Conservation (phyloP, 2,797 vertebrate species). For the Calcarius lapponicus region DNA sequence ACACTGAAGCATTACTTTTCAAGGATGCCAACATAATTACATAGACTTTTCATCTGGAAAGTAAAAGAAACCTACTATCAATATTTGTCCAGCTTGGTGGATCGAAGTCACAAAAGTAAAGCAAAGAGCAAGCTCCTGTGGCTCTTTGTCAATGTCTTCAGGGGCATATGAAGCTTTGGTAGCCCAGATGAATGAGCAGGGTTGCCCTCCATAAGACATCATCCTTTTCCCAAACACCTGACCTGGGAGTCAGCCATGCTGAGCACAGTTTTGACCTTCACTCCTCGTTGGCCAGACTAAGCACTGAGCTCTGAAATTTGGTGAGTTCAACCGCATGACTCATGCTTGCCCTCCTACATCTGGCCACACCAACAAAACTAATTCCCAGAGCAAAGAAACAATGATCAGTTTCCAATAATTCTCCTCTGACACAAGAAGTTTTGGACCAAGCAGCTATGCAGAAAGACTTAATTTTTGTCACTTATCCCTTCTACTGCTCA, state of each 20-base stretch:
- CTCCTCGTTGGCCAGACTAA: neutral
- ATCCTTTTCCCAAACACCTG: neutral
- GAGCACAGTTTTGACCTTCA: neutral
- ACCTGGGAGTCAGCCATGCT: neutral
- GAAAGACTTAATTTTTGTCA: neutral
- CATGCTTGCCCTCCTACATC: neutral
- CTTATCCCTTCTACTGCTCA: neutral
- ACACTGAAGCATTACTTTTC: neutral
- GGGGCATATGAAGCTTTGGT: neutral
- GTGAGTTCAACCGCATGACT: neutral
- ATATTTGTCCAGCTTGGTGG: neutral
- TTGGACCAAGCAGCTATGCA: neutral
- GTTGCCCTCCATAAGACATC: neutral
- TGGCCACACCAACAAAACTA: neutral
- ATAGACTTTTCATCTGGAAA: neutral
- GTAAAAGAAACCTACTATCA: neutral
- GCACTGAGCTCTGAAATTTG: accelerated
- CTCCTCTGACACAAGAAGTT: neutral
- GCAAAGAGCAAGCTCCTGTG: neutral
- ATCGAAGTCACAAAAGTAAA: neutral
- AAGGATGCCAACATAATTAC: neutral
- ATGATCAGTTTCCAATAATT: neutral
- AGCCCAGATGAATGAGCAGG: neutral
- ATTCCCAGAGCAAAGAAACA: neutral
- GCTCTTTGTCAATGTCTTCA: neutral